Evolutionary conservation across 2,888 invertebrate genomes (phyloP).

Genomic region (Ophion slaviceki): DNA sequence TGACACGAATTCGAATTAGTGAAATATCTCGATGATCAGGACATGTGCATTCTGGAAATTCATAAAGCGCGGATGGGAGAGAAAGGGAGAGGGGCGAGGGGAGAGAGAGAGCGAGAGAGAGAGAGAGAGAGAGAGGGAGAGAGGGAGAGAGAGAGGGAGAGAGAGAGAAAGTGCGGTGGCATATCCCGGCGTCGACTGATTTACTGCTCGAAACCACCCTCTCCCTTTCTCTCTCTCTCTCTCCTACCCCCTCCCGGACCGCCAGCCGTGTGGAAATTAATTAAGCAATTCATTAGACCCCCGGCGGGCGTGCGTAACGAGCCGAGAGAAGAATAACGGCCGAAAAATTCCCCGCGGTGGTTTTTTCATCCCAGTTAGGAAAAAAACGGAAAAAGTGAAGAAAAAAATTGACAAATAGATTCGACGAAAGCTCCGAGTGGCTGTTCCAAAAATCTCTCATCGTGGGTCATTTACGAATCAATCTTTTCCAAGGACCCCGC

Average conservation of each 20-base stretch:
- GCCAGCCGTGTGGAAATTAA: constrained; percentile 65
- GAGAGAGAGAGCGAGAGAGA: no score
- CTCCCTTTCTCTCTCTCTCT: neutral
- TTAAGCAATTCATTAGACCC: constrained; percentile 70
- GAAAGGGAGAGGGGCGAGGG: no score
- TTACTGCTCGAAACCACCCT: constrained; percentile 50
- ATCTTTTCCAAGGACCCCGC: neutral
- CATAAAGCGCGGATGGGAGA: constrained; percentile 19
- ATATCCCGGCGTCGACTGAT: constrained; percentile 54
- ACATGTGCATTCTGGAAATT: constrained; percentile 23
- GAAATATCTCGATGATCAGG: constrained; percentile 52
- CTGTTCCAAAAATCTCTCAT: neutral
- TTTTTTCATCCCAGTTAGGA: constrained; percentile 38
- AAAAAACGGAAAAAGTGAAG: neutral
- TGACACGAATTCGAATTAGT: constrained; percentile 46
- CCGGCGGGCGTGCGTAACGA: constrained; percentile 63
- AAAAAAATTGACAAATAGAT: constrained; percentile 16
- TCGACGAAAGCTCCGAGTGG: constrained; percentile 5
- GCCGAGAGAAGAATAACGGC: constrained; percentile 65
- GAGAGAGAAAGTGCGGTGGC: constrained; percentile 11
- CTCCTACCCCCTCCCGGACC: constrained; percentile 8
- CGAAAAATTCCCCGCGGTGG: constrained; percentile 60
- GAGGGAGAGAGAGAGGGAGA: constrained; percentile 16
- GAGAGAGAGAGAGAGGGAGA: neutral
- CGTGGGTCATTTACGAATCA: neutral